Percentiles rank a stretch among this genome's conserved stretches.
Evolutionary conservation across 2,888 invertebrate genomes (phyloP).

Genomic region (Drosophila subquinaria): DNA sequence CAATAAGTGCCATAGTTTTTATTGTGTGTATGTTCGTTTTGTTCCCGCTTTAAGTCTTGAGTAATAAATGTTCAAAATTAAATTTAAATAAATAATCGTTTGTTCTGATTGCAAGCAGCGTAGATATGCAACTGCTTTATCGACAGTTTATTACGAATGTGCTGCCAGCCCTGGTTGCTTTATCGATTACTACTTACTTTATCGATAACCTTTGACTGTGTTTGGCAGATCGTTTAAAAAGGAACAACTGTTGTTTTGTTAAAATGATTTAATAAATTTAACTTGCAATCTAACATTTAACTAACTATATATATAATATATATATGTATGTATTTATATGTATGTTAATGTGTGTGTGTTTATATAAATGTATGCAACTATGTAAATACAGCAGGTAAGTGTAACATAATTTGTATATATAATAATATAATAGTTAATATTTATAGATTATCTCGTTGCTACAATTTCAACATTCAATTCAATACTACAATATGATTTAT

Average conservation of each 20-base stretch:
- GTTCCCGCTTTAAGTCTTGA: constrained; percentile 30
- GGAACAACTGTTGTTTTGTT: constrained; percentile 2
- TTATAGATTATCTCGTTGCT: constrained; percentile 65
- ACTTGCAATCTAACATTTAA: constrained; percentile 76
- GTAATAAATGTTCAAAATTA: constrained; percentile 39
- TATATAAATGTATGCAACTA: constrained; percentile 56
- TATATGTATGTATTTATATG: constrained; percentile 46
- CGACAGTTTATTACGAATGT: neutral
- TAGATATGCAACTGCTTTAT: constrained; percentile 11
- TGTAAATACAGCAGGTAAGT: constrained; percentile 74
- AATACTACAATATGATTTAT: constrained; percentile 67
- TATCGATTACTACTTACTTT: neutral
- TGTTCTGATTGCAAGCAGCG: neutral
- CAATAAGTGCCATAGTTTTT: constrained; percentile 39
- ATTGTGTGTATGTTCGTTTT: constrained; percentile 40
- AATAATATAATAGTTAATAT: constrained; percentile 10
- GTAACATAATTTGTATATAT: constrained; percentile 71
- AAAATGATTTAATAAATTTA: constrained; percentile 67
- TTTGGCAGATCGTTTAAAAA: neutral
- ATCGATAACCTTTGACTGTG: neutral
- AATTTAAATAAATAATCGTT: constrained; percentile 17
- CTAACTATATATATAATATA: constrained; percentile 64
- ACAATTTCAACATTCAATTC: constrained; percentile 74
- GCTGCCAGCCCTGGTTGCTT: neutral
- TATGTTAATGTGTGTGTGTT: constrained; percentile 34